Evolutionary conservation across 1,140 invertebrate species (phyloP).

Genomic region (Pteromalus puparum): DNA sequence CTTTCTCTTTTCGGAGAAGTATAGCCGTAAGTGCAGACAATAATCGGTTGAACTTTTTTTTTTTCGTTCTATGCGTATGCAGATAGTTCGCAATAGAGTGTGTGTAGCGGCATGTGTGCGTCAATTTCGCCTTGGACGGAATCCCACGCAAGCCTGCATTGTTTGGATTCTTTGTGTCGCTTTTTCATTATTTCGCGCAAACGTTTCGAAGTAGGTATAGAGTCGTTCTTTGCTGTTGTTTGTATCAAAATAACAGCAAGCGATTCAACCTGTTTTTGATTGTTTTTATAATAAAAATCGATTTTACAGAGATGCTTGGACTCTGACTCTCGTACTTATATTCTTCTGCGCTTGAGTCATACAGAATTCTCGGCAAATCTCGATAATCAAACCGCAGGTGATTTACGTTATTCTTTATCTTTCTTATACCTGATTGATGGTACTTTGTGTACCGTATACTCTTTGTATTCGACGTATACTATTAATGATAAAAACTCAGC

Average conservation of each 20-base stretch:
- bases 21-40: neutral
- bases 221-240: too few relatives aligned
- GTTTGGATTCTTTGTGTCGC: constrained; percentile 58
- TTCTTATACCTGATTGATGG: neutral
- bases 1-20: neutral
- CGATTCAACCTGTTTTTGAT: too few relatives aligned
- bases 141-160: constrained; percentile 66
- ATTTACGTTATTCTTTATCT: neutral
- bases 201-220: neutral
- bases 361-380: too few relatives aligned
- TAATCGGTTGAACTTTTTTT: neutral
- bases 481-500: too few relatives aligned
- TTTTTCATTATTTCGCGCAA: constrained; percentile 39
- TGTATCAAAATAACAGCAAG: neutral
- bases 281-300: too few relatives aligned
- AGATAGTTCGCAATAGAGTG: too few relatives aligned
- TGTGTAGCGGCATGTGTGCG: neutral
- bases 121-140: constrained; percentile 59
- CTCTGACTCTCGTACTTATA: too few relatives aligned
- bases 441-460: too few relatives aligned
- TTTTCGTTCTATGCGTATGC: neutral
- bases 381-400: too few relatives aligned
- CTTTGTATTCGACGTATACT: too few relatives aligned
- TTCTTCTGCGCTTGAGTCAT: too few relatives aligned
- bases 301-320: too few relatives aligned